These are phyloP conservation scores for Petrophora chlorosata DNA, from an alignment of 2,888 invertebrate genomes.

Conservation along the genomic window DNA sequence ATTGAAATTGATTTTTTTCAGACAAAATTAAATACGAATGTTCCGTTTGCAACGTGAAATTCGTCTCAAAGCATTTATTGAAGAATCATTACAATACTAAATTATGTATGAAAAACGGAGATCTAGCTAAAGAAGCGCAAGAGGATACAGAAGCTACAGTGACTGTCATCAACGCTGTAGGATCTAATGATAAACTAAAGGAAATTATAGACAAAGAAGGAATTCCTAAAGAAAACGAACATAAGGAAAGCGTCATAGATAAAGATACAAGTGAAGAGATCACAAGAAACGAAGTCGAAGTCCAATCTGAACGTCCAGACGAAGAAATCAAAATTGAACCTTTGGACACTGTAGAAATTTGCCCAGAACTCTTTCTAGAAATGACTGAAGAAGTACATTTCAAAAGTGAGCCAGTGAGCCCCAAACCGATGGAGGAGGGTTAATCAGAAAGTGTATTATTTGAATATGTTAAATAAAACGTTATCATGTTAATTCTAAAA, in stretches of 20 bases:
- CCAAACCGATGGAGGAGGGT: not conserved
- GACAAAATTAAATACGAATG: not conserved
- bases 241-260: not conserved
- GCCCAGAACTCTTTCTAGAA: not conserved
- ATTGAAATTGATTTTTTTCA: not conserved
- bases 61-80: not conserved
- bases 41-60: not conserved
- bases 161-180: not conserved
- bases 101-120: not conserved
- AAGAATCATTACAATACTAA: not conserved
- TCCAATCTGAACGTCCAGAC: not conserved
- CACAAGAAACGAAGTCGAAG: not conserved
- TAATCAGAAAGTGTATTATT: not conserved
- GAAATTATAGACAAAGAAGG: not conserved
- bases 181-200: not conserved
- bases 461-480: too few relatives aligned
- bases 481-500: too few relatives aligned
- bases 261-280: not conserved
- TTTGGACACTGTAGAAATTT: not conserved
- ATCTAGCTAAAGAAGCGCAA: not conserved
- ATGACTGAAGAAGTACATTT: not conserved
- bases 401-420: not conserved
- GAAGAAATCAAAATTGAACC: not conserved
- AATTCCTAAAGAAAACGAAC: not conserved
- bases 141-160: not conserved